Conservation (phyloP, 1,140 invertebrate genomes). For the Aculops lycopersici region DNA sequence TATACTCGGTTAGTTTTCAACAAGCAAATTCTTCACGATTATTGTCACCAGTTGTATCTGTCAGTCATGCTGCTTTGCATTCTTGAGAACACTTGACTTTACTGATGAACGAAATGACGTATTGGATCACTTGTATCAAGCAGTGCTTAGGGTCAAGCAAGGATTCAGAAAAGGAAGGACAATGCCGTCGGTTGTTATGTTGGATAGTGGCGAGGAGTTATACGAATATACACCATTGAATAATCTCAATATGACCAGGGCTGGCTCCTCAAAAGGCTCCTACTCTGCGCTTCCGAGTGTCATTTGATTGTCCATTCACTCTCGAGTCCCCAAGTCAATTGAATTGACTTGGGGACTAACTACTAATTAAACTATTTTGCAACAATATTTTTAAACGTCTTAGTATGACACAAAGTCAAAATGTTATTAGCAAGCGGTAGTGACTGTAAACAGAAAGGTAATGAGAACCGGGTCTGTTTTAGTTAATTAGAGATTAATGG, state of each 20-base stretch:
- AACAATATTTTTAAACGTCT: background rate
- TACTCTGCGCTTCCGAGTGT: background rate
- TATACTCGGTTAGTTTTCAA: no score
- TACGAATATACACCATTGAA: background rate
- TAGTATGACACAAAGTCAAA: background rate
- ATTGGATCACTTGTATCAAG: slow-evolving; percentile 5
- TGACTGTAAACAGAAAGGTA: background rate
- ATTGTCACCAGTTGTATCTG: no score
- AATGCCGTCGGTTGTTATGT: background rate
- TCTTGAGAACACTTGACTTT: slow-evolving; percentile 60
- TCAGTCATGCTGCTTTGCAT: slow-evolving; percentile 30
- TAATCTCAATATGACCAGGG: background rate
- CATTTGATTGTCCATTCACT: no score
- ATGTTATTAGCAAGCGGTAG: no score
- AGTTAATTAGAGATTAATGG: no score
- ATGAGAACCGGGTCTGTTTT: background rate
- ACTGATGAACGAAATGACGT: slow-evolving; percentile 28
- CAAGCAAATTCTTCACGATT: no score
- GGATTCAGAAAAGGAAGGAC: background rate
- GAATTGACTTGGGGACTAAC: no score
- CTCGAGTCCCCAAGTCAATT: no score
- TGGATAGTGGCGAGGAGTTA: background rate
- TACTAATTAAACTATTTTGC: background rate
- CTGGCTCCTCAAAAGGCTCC: background rate
- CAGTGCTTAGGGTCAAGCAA: background rate